phyloP scores from a whole-genome alignment of 2,888 invertebrate species.

The Melieria picta region DNA sequence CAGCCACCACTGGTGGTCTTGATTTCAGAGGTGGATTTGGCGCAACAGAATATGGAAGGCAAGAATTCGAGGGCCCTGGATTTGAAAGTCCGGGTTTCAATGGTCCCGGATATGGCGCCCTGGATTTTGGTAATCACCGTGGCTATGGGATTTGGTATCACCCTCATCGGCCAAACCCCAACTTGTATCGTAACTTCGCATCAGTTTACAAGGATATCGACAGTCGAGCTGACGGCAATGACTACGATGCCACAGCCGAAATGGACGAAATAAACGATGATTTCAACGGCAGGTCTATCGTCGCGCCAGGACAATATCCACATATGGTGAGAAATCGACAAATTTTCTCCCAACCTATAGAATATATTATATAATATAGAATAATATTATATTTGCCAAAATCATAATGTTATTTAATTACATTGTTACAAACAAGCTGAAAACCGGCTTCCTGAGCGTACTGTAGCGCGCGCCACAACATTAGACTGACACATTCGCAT shows the following conservation, averaged over 20 bases:
- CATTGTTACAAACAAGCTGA: too few relatives aligned
- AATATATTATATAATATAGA: too few relatives aligned
- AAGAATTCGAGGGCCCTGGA: too few relatives aligned
- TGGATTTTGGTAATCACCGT: constrained; percentile 11
- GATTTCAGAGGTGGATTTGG: too few relatives aligned
- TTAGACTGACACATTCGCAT: too few relatives aligned
- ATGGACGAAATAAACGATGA: constrained; percentile 48
- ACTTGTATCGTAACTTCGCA: constrained; percentile 45
- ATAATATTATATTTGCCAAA: too few relatives aligned
- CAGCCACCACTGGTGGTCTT: too few relatives aligned
- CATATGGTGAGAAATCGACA: constrained; percentile 52
- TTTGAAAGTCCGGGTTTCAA: too few relatives aligned
- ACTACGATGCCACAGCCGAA: constrained; percentile 42
- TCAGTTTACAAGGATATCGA: constrained; percentile 45
- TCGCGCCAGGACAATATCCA: constrained; percentile 58
- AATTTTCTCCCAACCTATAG: neutral
- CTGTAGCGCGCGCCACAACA: too few relatives aligned
- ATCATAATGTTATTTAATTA: too few relatives aligned
- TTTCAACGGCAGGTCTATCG: constrained; percentile 55
- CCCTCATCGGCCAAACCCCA: constrained; percentile 37
- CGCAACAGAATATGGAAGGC: too few relatives aligned
- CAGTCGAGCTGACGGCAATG: constrained; percentile 31
- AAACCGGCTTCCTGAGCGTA: too few relatives aligned
- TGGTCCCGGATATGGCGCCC: neutral
- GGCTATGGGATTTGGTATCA: constrained; percentile 15